Base-by-base conservation (phyloP, 2,113 vertebrate genomes). In the Tapirus terrestris region DNA sequence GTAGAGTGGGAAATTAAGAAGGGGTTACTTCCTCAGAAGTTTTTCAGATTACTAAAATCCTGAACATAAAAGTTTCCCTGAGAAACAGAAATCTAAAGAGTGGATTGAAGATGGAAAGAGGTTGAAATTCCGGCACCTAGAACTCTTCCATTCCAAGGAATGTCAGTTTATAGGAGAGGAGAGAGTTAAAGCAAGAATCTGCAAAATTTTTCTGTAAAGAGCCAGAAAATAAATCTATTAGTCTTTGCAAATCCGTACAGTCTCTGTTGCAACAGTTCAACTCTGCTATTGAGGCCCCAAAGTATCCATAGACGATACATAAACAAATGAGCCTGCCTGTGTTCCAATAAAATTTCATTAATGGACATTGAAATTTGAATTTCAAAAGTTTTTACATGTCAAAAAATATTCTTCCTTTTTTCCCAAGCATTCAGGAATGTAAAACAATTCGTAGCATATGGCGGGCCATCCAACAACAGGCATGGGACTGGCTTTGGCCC, bases 1-100 rank as follows among this genome's bases (percentile, higher is more conserved):
- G 61, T 31, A 97, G 0, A 63, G 39, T 51, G 20, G 90, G 77
- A 97, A 82, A 90, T 97, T 84, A 98, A 11, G 82, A 14, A 36
- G 33, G 61, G 33, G 31, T 95, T 94, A 96, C 16, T 8, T 93
- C 45, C 60, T 72, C 80, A 17, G 92, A 92, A 98, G 53, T 8
- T 90, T 63, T 83, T 88, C n/a, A 20, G 12, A 29, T 86, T 93
- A 77, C 23, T 85, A 85, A 95, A 75, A 86, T 6, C 33, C 27
- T 75, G 68, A 91, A 86, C 13, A 16, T 21, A 31, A 58, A 95
- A 72, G 0, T n/a, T 92, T 93, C n/a, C 33, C 16, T 82, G 14
- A 72, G 48, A 95, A 87, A 92, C 36, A 80, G 56, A 93, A 92
- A 96, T 60, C 31, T 43, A 29, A 56, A 63, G 14, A 79, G 29